A percentile compares a stretch with the other conserved stretches of the same genome.
phyloP scores from a whole-genome alignment of 2,113 vertebrate genomes.

The Lophochroa leadbeateri region DNA sequence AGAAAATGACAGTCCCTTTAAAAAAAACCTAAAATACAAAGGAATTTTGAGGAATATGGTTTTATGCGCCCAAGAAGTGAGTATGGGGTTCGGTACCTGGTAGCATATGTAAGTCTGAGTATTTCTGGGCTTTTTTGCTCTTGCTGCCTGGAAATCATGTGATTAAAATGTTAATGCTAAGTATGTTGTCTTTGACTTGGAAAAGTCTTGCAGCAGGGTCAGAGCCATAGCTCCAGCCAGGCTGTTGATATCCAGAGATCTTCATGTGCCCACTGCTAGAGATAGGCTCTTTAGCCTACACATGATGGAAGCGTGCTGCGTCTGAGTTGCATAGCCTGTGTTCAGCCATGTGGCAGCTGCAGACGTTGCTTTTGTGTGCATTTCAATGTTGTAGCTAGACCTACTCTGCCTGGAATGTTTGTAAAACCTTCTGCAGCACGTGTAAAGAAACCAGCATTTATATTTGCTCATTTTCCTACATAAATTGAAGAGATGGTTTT shows the following conservation, averaged over 20 bases:
- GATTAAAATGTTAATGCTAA: background rate
- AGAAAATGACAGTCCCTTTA: background rate
- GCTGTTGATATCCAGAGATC: background rate
- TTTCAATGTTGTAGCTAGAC: background rate
- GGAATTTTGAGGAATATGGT: background rate
- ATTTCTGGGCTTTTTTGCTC: background rate
- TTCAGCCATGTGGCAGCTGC: background rate
- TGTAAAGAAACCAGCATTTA: background rate
- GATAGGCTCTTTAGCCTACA: fast-evolving
- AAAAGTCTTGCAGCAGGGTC: background rate
- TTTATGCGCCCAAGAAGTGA: background rate
- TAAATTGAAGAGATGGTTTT: background rate
- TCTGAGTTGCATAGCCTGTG: background rate
- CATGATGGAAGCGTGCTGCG: fast-evolving
- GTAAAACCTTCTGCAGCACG: background rate
- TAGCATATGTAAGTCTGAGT: background rate
- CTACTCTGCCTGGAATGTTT: background rate
- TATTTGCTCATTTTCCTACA: background rate
- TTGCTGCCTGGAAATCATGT: background rate
- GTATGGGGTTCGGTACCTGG: background rate
- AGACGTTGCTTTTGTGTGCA: background rate
- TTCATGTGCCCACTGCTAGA: background rate
- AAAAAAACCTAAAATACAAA: background rate
- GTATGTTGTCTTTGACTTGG: background rate
- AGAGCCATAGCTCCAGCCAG: background rate